Evolutionary conservation across 2,888 invertebrate species (phyloP).

Genomic region (Drosophila niveifrons): DNA sequence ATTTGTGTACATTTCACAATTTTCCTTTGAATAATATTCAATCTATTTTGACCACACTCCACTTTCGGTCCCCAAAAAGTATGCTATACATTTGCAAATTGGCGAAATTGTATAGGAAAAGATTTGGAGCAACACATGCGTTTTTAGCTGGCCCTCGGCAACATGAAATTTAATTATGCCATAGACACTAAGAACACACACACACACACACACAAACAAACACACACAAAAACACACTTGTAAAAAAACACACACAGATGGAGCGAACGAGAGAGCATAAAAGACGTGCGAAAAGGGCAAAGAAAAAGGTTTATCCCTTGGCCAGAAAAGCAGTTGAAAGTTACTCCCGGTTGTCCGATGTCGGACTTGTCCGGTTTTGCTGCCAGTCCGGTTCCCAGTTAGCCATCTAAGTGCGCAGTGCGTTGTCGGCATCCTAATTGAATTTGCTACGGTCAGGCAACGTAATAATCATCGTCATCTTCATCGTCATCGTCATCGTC

Average conservation of each 20-base stretch:
- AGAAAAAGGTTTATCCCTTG: constrained; percentile 67
- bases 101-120: constrained; percentile 29
- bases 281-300: constrained; percentile 54
- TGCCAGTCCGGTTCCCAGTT: constrained; percentile 26
- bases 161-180: constrained; percentile 75
- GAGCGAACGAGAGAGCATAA: constrained; percentile 12
- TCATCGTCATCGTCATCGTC: constrained; percentile 27
- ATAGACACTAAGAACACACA: constrained; percentile 53
- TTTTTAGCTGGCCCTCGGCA: constrained; percentile 42
- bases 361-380: constrained; percentile 3
- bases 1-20: not conserved
- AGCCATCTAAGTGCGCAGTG: constrained; percentile 58
- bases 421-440: constrained; percentile 66
- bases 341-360: constrained; percentile 7
- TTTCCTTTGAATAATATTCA: not conserved
- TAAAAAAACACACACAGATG: not conserved
- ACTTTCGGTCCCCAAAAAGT: constrained; percentile 6
- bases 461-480: constrained; percentile 33
- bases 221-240: constrained; percentile 15
- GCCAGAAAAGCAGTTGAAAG: constrained; percentile 9
- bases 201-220: constrained; percentile 12
- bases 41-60: not conserved
- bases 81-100: constrained; percentile 34
- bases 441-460: constrained; percentile 78
- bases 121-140: constrained; percentile 49